Evolutionary conservation across 2,797 vertebrate genomes (phyloP), one percentile per base, ranked within the genome.

Genomic region (Myotis planiceps): DNA sequence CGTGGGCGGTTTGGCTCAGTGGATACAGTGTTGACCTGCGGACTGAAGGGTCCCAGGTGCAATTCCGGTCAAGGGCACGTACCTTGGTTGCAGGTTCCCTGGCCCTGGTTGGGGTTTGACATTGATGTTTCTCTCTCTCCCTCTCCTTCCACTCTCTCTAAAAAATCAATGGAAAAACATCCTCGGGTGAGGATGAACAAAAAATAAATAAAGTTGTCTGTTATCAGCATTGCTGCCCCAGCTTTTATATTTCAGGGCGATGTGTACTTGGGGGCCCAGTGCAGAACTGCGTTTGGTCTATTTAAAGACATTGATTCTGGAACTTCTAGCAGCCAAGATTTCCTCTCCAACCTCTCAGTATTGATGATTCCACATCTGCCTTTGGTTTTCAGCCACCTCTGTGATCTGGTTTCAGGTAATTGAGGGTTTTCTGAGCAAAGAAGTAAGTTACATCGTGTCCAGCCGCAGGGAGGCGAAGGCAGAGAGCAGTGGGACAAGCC

Each of bases 371-470:
- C 94, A 15, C 90, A 51, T 96, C 88, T 88, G 80, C 84, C 63
- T 88, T 92, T 94, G 82, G 85, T 78, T 93, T 92, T 84, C 71
- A 96, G 93, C 79, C 97, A 76, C 92, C 76, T 80, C 92, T 97
- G 15, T 96, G 79, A 92, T 97, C 72, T 95, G 85, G 0, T 97
- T 98, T 69, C 95, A 98, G 98, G 98, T 98, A 76, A 98, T 99
- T 0, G 99, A 99, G 97, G 99, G 99, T 98, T 99, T 99, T 97
- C 98, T 99, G n/a, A 99, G 99, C 97, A 99, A 99, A 97, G 99
- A 99, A 97, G 98, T 99, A 84, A 99, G 96, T 94, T 99, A 98
- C 0, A 98, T 99, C 72, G 98, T 99, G 95, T 99, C 99, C 78
- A 99, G 98, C 96, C 99, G 90, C 96, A 98, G 96, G 94, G 99